Base-by-base conservation (phyloP, 2,888 invertebrate species). In the Chrysina gloriosa region DNA sequence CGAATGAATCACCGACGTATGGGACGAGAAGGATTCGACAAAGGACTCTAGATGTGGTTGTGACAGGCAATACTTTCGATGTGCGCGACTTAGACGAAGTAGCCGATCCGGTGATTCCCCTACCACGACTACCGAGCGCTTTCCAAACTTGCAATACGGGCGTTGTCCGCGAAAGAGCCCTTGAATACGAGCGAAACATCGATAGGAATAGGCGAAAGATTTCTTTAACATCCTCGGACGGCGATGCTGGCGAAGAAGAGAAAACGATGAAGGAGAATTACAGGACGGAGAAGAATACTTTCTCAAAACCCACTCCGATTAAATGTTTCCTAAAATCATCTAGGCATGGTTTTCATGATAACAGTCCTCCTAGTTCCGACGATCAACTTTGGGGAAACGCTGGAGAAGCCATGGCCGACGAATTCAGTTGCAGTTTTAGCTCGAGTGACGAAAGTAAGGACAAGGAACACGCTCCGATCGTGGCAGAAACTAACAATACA, bases 41-140 rank as follows among this genome's bases (percentile, higher is more conserved):
- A 25, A 85, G 93, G 56, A 91, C 90, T 79, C 82, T 93, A 42
- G 90, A 92, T 81, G 90, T 93, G 88, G 88, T 92, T 31, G 89
- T 92, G 83, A 87, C 86, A 39, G 90, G 90, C 48, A 91, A 92
- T 77, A 90, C 87, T 73, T 94, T 93, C 82, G 92, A 93, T 73
- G 89, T 93, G 1, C 84, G 90, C 25, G 93, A 93, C 77, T 83
- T 90, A 54, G 86, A 88, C 42, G 85, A 85, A 74, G 82, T 83
- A 77, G 47, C 84, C 84, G 89, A 89, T 72, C 89, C 89, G 56
- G 88, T 87, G 50, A 87, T 89, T 5, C 88, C 89, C 0, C 80
- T 91, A 63, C 90, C 90, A 47, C 88, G 89, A 73, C 80, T 89
- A 25, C 88, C 88, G 1, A 87, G 86, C 74, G 86, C 85, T 14